Evolutionary conservation across 2,113 vertebrate species (phyloP).

Genomic region (Gadus macrocephalus): DNA sequence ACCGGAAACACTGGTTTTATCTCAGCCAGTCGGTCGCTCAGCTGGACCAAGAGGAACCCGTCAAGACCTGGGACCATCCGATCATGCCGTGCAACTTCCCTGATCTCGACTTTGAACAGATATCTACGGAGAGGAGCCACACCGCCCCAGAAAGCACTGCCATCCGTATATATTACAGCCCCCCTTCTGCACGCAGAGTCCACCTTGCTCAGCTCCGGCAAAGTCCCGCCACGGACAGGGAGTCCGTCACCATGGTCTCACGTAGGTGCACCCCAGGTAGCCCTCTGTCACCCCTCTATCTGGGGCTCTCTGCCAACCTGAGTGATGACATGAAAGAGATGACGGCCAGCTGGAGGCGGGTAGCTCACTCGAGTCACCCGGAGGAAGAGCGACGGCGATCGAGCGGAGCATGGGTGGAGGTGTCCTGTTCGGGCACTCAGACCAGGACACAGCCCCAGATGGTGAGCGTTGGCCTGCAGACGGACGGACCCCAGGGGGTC

Average conservation of each 20-base stretch:
- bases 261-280: constrained; percentile 65
- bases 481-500: constrained; percentile 67
- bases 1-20: constrained; percentile 73
- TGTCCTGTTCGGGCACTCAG: constrained; percentile 81
- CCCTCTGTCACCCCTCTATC: constrained; percentile 63
- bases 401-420: constrained; percentile 73
- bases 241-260: constrained; percentile 31
- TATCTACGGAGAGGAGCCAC: constrained; percentile 83
- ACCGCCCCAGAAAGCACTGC: constrained; percentile 87
- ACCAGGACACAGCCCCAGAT: constrained; percentile 73
- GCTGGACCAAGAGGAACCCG: constrained; percentile 62
- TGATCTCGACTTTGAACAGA: constrained; percentile 69
- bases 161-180: constrained; percentile 93
- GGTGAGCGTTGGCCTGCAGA: constrained; percentile 86
- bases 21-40: constrained; percentile 72
- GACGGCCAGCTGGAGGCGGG: constrained; percentile 75
- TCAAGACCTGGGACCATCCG: constrained; percentile 80
- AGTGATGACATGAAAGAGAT: constrained; percentile 98
- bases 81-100: constrained; percentile 72
- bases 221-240: constrained; percentile 30
- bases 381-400: constrained; percentile 75
- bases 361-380: constrained; percentile 70
- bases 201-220: constrained; percentile 66
- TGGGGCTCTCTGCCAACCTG: constrained; percentile 87
- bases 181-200: constrained; percentile 79